Base-by-base conservation (phyloP, 1,140 invertebrate genomes). In the Drosophila tsacasi region DNA sequence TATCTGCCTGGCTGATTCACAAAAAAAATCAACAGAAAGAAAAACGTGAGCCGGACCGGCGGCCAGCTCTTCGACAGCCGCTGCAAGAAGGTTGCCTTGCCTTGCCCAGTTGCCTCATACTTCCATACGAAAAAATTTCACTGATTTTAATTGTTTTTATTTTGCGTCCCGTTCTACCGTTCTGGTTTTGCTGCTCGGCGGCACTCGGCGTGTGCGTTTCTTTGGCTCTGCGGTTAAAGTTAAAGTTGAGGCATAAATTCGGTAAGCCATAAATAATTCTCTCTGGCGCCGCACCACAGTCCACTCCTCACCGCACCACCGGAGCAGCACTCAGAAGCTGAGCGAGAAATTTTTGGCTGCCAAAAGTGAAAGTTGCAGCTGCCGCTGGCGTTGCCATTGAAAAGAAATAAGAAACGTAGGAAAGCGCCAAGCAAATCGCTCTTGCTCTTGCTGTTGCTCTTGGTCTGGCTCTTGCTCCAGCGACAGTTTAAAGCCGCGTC, bases 301-400 rank as follows among this genome's bases (percentile, higher is more conserved):
- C 63, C 35, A 27, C 54, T 44, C 30, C 42, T 21, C 23, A 19
- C 57, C 21, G 39, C 63, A 62, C 23, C 35, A n/a, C 15, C 64
- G 9, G 30, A 67, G 32, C 44, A 58, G 40, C 67, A 50, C 59
- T 87, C 83, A 87, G 85, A 87, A 87, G 84, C 76, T 89, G 77
- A 87, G 69, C 84, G 84, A 87, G 84, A 87, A 87, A 87, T 87
- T 87, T 87, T 87, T 76, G 81, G 76, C 85, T 90, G 85, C 79
- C 85, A 90, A 90, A 90, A 90, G 85, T 90, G 85, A 90, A 90
- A 90, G 85, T 90, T 81, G 85, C 85, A 82, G 86, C 85, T 90
- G 85, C 78, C 68, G 64, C 78, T 81, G 81, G 76, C 81, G 58
- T 77, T 71, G 84, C 84, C 77, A 83, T 89, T 87, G 84, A 83